phyloP scores from a whole-genome alignment of 2,888 invertebrate species.

The Amphipyra tragopoginis region DNA sequence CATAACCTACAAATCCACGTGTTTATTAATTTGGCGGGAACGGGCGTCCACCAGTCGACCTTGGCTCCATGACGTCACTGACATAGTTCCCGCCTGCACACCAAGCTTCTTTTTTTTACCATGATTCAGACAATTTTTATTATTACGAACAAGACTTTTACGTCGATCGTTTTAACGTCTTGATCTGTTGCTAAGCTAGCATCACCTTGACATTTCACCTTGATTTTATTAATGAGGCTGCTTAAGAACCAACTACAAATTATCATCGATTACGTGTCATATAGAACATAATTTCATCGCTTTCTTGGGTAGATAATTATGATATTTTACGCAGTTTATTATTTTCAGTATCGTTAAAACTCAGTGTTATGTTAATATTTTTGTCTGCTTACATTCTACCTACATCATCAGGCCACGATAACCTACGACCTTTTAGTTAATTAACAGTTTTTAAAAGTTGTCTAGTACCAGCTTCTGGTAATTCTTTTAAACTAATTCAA shows the following conservation, averaged over 20 bases:
- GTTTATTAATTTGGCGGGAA: slow-evolving; percentile 83
- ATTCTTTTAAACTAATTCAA: slow-evolving; percentile 11
- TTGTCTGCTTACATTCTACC: slow-evolving; percentile 4
- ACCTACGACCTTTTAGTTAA: slow-evolving; percentile 30
- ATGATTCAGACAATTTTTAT: slow-evolving; percentile 70
- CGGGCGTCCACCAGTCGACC: slow-evolving; percentile 80
- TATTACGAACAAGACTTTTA: slow-evolving; percentile 61
- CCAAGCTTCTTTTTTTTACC: slow-evolving; percentile 75
- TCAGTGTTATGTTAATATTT: slow-evolving; percentile 19
- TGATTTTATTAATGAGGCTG: slow-evolving; percentile 43
- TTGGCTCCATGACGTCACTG: slow-evolving; percentile 86
- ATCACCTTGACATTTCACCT: slow-evolving; percentile 55
- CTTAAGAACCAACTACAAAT: slow-evolving; percentile 8
- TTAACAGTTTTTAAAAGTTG: slow-evolving; percentile 18
- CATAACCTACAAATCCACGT: slow-evolving; percentile 66
- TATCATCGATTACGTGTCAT: slow-evolving; percentile 4
- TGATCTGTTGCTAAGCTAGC: slow-evolving; percentile 46
- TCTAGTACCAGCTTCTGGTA: not conserved
- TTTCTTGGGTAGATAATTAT: slow-evolving; percentile 2
- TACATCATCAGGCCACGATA: slow-evolving; percentile 20
- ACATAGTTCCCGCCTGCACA: slow-evolving; percentile 86
- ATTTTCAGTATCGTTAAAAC: slow-evolving; percentile 10
- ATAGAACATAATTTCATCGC: not conserved
- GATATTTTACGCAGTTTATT: slow-evolving; percentile 9
- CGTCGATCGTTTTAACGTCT: slow-evolving; percentile 31